Base-by-base conservation (phyloP, 2,888 invertebrate genomes). In the Xestia ashworthii region DNA sequence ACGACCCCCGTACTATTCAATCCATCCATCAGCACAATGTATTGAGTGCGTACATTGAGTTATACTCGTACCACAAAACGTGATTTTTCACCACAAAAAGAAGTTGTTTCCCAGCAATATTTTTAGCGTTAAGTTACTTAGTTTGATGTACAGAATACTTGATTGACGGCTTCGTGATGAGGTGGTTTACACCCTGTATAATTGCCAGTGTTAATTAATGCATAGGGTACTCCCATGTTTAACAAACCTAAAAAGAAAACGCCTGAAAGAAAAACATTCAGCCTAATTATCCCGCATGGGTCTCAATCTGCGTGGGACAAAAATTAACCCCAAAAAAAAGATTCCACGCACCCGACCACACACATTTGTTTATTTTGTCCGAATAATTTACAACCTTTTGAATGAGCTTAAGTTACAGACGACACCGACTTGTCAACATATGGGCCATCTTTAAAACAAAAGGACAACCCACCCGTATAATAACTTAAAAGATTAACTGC, bases 351-450 rank as follows among this genome's bases (percentile, higher is more conserved):
- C 71, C 66, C 86, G 89, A 89, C 90, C 89, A 89, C 89, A 89
- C 90, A 79, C 84, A 86, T 83, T 88, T 88, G 88, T 89, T 88
- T 89, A 85, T 88, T 88, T 88, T 86, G 77, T 72, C 64, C 68
- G 74, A 87, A 89, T 85, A 76, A 88, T 84, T 86, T 89, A 86
- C 78, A 81, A 71, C 16, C 80, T 70, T 86, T 87, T 76, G 77
- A 62, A 66, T 5, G 12, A 73, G 76, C 72, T 80, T 68, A 74
- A 55, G 64, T 87, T 82, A 67, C 84, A 86, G 71, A 76, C 64
- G 71, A 73, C 53, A 74, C 82, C 88, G 87, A 69, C 75, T 62
- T 84, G 76, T 83, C 75, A 80, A 81, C 88, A 85, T 82, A 80
- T 89, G 88, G 85, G 67, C 66, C 80, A 79, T 80, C 80, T 64